phyloP scores from a whole-genome alignment of 2,888 invertebrate species.

The Lycia hirtaria region DNA sequence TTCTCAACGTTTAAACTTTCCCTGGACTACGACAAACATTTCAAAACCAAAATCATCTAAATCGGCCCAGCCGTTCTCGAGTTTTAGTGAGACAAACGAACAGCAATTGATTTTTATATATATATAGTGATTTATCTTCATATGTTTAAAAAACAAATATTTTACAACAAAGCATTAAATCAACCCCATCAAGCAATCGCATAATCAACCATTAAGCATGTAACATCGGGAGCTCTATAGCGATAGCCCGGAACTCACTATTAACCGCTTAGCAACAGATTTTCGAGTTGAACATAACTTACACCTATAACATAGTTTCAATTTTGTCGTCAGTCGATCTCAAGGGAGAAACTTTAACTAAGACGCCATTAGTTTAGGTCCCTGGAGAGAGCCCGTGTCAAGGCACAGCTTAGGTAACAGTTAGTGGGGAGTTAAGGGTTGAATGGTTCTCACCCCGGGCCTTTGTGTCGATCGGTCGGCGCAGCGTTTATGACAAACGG shows the following conservation, averaged over 20 bases:
- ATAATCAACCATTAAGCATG: too few relatives aligned
- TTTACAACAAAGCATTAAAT: too few relatives aligned
- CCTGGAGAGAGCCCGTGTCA: slow-evolving; percentile 5
- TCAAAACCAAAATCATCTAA: too few relatives aligned
- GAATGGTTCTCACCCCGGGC: slow-evolving; percentile 17
- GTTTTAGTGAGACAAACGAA: too few relatives aligned
- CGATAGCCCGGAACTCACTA: not conserved
- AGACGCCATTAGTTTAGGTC: slow-evolving; percentile 18
- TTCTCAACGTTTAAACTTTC: too few relatives aligned
- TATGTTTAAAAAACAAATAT: too few relatives aligned
- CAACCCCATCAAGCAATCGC: too few relatives aligned
- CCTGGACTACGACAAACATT: too few relatives aligned
- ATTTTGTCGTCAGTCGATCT: slow-evolving; percentile 8
- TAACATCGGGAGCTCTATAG: too few relatives aligned
- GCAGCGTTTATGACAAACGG: slow-evolving; percentile 32
- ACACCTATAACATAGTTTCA: slow-evolving; percentile 1
- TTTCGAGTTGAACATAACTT: not conserved
- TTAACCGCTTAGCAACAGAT: not conserved
- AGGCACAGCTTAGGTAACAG: not conserved
- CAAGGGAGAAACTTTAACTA: slow-evolving; percentile 19
- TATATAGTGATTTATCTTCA: too few relatives aligned
- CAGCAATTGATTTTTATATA: too few relatives aligned
- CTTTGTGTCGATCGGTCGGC: slow-evolving; percentile 20
- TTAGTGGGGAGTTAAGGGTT: not conserved
- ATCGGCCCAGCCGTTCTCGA: too few relatives aligned